These are phyloP conservation scores for Seriola rivoliana DNA, from an alignment of 2,113 vertebrate species.

Conservation along the genomic window DNA sequence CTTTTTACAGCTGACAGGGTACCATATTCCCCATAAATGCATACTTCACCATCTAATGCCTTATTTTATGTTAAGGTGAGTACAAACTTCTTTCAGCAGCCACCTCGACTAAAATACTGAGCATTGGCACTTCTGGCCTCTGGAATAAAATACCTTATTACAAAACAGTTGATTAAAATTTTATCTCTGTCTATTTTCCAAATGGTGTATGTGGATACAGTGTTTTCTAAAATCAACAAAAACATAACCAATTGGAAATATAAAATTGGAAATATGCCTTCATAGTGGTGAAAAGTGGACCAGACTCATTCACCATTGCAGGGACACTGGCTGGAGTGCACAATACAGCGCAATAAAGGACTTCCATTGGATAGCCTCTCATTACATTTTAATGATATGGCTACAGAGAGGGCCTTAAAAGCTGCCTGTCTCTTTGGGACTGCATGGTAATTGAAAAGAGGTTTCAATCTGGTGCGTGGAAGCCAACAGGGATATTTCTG, in stretches of 20 bases:
- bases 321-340: conserved; percentile 20
- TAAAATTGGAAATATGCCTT: not conserved
- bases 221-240: conserved; percentile 7
- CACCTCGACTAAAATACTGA: not conserved
- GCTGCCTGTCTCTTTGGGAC: conserved; percentile 66
- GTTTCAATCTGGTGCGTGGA: conserved; percentile 70
- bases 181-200: not conserved
- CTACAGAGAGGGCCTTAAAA: conserved; percentile 72
- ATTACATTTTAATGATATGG: conserved; percentile 77
- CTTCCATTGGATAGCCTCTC: conserved; percentile 51
- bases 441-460: conserved; percentile 75
- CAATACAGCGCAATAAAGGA: conserved; percentile 28
- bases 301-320: conserved; percentile 6
- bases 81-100: not conserved
- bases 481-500: conserved; percentile 74
- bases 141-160: not conserved
- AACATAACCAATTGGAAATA: not conserved
- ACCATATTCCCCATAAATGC: not conserved
- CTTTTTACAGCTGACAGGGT: not conserved
- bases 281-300: not conserved
- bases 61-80: not conserved
- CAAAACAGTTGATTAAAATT: not conserved
- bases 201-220: not conserved
- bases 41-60: not conserved
- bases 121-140: not conserved